Conservation (phyloP, 2,888 invertebrate genomes). For the Acronicta psi region DNA sequence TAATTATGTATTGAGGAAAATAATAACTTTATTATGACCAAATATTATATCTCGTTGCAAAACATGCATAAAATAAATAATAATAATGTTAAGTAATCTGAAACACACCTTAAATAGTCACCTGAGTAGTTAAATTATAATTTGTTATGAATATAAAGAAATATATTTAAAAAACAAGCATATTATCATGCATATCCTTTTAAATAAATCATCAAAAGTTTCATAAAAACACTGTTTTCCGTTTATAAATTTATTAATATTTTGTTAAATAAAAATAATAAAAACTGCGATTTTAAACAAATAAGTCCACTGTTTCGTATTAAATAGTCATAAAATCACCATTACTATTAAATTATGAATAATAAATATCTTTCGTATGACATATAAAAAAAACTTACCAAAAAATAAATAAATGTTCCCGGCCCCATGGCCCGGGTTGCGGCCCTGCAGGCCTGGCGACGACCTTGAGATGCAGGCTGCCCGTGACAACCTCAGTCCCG, state of each 20-base stretch:
- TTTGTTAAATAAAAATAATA: not conserved
- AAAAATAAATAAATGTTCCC: constrained; percentile 77
- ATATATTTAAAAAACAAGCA: constrained; percentile 1
- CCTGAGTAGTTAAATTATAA: not conserved
- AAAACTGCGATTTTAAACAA: constrained; percentile 7
- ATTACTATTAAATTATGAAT: constrained; percentile 6
- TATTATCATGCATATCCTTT: not conserved
- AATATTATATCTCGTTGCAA: constrained; percentile 19
- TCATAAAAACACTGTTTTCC: constrained; percentile 10
- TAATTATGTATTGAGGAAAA: constrained; percentile 21
- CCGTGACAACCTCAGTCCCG: constrained; percentile 61
- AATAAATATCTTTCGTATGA: not conserved
- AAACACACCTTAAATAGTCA: constrained; percentile 10
- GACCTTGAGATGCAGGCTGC: constrained; percentile 54
- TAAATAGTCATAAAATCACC: constrained; percentile 16
- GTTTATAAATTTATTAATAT: constrained; percentile 11
- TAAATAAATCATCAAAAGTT: not conserved
- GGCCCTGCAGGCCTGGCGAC: constrained; percentile 72
- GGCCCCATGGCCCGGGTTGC: constrained; percentile 84
- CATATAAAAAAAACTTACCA: constrained; percentile 72
- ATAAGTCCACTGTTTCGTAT: constrained; percentile 11
- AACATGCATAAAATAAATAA: constrained; percentile 21
- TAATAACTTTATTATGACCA: constrained; percentile 11
- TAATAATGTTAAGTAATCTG: constrained; percentile 28
- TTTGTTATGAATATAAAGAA: not conserved